Evolutionary conservation across 2,888 invertebrate genomes (phyloP).

Genomic region (Chironomus riparius): DNA sequence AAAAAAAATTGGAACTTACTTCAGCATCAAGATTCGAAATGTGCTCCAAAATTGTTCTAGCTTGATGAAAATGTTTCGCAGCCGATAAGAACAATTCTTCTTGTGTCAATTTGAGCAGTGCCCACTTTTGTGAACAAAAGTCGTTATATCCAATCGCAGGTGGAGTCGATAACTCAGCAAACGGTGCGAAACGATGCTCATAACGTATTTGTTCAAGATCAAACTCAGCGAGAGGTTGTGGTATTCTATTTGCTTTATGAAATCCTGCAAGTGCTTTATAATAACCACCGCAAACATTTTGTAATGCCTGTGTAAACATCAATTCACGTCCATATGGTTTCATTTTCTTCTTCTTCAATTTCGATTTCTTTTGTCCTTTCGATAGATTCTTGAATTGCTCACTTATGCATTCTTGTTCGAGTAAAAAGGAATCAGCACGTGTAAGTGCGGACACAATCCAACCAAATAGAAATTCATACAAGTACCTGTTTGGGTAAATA

Average conservation of each 20-base stretch:
- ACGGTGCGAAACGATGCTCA: conserved; percentile 87
- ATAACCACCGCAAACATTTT: conserved; percentile 90
- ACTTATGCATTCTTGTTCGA: conserved; percentile 60
- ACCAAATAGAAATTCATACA: conserved; percentile 89
- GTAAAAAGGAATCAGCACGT: conserved; percentile 75
- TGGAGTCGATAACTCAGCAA: conserved; percentile 75
- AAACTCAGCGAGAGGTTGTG: conserved; percentile 76
- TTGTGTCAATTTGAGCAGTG: conserved; percentile 47
- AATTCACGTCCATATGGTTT: conserved; percentile 75
- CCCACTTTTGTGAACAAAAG: conserved; percentile 61
- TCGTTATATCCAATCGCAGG: conserved; percentile 86
- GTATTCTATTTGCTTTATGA: conserved; percentile 76
- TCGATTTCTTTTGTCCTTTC: conserved; percentile 42
- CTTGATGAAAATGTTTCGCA: conserved; percentile 87
- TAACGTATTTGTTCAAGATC: conserved; percentile 91
- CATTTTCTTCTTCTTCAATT: conserved; percentile 57
- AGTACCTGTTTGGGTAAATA: conserved; percentile 55
- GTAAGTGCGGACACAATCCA: conserved; percentile 87
- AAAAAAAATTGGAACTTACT: conserved; percentile 42
- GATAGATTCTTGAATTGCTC: conserved; percentile 38
- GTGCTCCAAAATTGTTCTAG: conserved; percentile 73
- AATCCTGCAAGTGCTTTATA: conserved; percentile 91
- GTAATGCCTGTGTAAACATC: conserved; percentile 81
- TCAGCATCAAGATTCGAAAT: conserved; percentile 73
- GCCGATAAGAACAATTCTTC: conserved; percentile 69